Evolutionary conservation across 2,797 vertebrate genomes (phyloP).

Genomic region (Rhinella marina): DNA sequence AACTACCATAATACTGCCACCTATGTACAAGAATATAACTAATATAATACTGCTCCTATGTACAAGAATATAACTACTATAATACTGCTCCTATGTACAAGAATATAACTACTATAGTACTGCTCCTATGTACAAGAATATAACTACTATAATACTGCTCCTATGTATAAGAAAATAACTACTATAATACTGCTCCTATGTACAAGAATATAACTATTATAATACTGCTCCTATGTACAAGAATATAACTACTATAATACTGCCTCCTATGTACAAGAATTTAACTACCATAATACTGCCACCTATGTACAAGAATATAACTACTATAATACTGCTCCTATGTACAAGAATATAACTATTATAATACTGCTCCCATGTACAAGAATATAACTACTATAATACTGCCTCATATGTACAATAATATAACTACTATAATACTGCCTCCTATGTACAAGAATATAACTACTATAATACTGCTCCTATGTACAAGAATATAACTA

Average conservation of each 20-base stretch:
- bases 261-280: background rate
- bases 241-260: slow-evolving; percentile 24
- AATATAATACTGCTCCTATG: background rate
- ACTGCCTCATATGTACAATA: too few relatives aligned
- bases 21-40: too few relatives aligned
- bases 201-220: background rate
- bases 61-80: slow-evolving; percentile 7
- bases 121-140: background rate
- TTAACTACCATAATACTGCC: too few relatives aligned
- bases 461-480: too few relatives aligned
- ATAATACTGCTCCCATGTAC: background rate
- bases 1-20: too few relatives aligned
- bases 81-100: background rate
- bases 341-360: slow-evolving; percentile 6
- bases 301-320: background rate
- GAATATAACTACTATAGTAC: too few relatives aligned
- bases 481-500: too few relatives aligned
- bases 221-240: background rate
- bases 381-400: too few relatives aligned
- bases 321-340: background rate
- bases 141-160: background rate
- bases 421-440: background rate
- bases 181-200: background rate
- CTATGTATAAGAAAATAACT: background rate
- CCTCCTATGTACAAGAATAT: too few relatives aligned